phyloP scores from a whole-genome alignment of 2,113 vertebrate genomes.

The Sigmodon hispidus region DNA sequence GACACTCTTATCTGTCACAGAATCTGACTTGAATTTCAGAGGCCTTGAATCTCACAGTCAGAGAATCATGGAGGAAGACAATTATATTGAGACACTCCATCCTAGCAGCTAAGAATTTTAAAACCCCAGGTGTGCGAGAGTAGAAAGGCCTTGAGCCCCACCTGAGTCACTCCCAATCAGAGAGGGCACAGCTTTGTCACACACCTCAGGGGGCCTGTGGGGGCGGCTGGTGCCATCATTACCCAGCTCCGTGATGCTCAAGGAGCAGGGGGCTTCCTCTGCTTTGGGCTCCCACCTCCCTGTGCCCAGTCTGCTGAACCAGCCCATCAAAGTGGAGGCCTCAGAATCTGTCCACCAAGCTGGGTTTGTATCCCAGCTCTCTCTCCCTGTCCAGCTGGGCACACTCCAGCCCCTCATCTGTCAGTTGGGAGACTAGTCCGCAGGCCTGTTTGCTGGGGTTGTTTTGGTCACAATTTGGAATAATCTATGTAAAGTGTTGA shows the following conservation, averaged over 20 bases:
- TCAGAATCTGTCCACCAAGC: neutral
- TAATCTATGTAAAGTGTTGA: conserved; percentile 73
- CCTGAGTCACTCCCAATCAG: neutral
- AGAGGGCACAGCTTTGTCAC: neutral
- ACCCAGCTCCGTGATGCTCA: neutral
- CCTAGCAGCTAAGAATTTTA: neutral
- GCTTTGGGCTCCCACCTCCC: neutral
- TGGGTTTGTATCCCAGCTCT: conserved; percentile 44
- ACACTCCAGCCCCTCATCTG: conserved; percentile 70
- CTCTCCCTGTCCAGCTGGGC: conserved; percentile 67
- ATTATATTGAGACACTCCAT: neutral
- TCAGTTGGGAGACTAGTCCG: conserved; percentile 70
- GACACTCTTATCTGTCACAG: conserved; percentile 56
- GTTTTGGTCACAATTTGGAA: conserved; percentile 74
- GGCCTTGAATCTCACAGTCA: conserved; percentile 52
- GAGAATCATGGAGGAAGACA: conserved; percentile 38
- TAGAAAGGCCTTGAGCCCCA: neutral
- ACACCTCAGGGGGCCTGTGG: neutral
- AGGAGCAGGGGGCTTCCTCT: neutral
- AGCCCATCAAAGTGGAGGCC: conserved; percentile 23
- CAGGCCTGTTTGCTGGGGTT: conserved; percentile 63
- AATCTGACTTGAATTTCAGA: conserved; percentile 54
- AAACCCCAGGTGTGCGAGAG: neutral
- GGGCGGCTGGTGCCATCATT: neutral
- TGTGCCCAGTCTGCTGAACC: neutral